Conservation (phyloP, 2,888 invertebrate genomes). For the Dasysyrphus albostriatus region DNA sequence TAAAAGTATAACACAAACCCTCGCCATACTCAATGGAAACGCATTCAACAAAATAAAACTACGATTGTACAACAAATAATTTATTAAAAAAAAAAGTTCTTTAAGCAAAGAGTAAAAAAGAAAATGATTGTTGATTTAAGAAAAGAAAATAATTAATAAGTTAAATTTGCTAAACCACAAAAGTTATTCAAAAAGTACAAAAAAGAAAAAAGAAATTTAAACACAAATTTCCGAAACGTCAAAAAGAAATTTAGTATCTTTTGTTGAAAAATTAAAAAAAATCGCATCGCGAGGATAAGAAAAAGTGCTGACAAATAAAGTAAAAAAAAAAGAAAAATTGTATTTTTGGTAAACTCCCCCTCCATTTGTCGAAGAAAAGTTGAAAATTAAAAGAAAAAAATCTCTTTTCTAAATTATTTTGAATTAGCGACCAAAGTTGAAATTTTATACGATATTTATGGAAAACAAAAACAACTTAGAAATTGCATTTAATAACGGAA, state of each 20-base stretch:
- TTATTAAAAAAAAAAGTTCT: conserved; percentile 34
- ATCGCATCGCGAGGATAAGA: conserved; percentile 12
- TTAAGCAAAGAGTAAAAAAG: conserved; percentile 26
- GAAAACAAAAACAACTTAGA: conserved; percentile 83
- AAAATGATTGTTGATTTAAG: conserved; percentile 21
- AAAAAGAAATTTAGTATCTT: conserved; percentile 1
- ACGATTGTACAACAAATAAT: conserved; percentile 55
- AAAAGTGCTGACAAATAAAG: conserved; percentile 27
- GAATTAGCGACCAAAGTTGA: conserved; percentile 63
- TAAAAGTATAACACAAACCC: conserved; percentile 50
- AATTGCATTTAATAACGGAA: conserved; percentile 84
- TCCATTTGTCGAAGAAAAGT: conserved; percentile 33
- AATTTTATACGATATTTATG: conserved; percentile 80
- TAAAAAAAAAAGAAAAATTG: conserved; percentile 32
- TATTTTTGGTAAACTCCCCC: conserved; percentile 12
- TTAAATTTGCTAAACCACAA: conserved; percentile 69
- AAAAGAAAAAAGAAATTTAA: conserved; percentile 37
- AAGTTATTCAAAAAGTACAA: conserved; percentile 76
- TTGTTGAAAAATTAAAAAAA: conserved; percentile 26
- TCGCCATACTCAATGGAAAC: conserved; percentile 53
- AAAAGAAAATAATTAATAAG: conserved; percentile 47
- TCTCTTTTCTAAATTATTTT: conserved; percentile 17
- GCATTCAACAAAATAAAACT: conserved; percentile 73
- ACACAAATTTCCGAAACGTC: conserved; percentile 22
- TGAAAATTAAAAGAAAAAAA: not conserved